phyloP scores from a whole-genome alignment of 2,113 vertebrate species.

The Mystacornis crossleyi region DNA sequence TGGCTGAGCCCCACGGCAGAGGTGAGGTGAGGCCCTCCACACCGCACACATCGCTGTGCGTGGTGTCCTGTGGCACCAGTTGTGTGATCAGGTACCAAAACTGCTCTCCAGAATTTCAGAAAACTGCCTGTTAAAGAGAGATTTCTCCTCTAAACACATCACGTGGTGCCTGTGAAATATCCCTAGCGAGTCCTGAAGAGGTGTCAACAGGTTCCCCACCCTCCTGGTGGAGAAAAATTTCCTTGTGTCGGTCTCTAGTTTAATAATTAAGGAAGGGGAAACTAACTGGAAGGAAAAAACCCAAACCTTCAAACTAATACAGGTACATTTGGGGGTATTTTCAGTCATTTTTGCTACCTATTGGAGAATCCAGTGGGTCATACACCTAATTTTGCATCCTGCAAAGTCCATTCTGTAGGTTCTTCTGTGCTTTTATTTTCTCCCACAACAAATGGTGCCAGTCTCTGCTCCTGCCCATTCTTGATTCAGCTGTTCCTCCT shows the following conservation, averaged over 20 bases:
- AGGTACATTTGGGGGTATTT: background rate
- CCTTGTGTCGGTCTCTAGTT: background rate
- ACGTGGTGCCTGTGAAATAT: rapidly evolving
- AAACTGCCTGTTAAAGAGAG: background rate
- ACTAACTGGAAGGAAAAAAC: rapidly evolving
- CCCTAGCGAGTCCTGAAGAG: background rate
- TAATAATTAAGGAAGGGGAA: background rate
- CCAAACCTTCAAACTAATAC: background rate
- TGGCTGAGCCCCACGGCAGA: background rate
- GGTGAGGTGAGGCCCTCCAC: background rate
- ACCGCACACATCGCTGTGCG: rapidly evolving
- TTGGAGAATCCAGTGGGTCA: background rate
- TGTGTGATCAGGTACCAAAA: background rate
- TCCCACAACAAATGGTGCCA: background rate
- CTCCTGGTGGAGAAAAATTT: background rate
- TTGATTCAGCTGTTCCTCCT: background rate
- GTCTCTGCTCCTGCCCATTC: background rate
- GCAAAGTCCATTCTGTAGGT: background rate
- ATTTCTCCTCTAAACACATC: background rate
- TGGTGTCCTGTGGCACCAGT: background rate
- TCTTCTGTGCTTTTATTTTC: background rate
- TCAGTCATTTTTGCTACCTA: background rate
- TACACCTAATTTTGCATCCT: background rate
- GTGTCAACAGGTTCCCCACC: background rate
- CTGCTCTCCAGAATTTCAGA: background rate